Evolutionary conservation across 1,140 invertebrate genomes (phyloP), one percentile per base, ranked within the genome.

Genomic region (Nomia melanderi): DNA sequence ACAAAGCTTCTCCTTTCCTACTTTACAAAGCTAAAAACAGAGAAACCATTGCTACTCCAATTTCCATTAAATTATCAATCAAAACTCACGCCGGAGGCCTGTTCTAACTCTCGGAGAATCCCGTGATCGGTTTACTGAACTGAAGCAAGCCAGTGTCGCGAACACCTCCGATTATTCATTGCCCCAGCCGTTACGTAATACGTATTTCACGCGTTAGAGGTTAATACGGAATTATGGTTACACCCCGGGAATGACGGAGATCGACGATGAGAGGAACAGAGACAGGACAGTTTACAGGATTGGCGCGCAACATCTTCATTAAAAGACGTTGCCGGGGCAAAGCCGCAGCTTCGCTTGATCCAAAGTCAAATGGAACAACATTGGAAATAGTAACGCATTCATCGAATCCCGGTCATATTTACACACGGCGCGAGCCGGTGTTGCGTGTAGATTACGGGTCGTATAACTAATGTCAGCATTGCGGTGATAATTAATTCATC

Each of bases 401-500:
- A 17, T 44, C 41, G 41, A 44, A 44, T 25, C 54, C 54, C 9
- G 12, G 25, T 11, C 54, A 29, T 56, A 56, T 56, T 56, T 29
- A 56, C 54, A 7, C 27, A 33, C 56, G n/a, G 17, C 56, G 14
- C 27, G 25, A 57, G 17, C 14, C 27, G 56, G 12, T 33, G 56
- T 60, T 23, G 57, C 57, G 57, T 36, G 57, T 60, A 23, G 20
- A 39, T 60, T 36, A 60, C 31, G 20, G 57, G 31, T n/a, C 31
- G 57, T 36, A 36, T 60, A 60, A 60, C 57, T 33, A 60, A 60
- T 60, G 57, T 36, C 57, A 36, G 57, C 33, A 36, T 11, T 23
- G 57, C 31, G 33, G 31, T n/a, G 20, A 60, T 60, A 36, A 60
- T 60, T 60, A 36, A 60, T 60, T 60, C 57, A 60, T 36, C 57